phyloP scores from a whole-genome alignment of 2,888 invertebrate species.

The Oscheius sp. region DNA sequence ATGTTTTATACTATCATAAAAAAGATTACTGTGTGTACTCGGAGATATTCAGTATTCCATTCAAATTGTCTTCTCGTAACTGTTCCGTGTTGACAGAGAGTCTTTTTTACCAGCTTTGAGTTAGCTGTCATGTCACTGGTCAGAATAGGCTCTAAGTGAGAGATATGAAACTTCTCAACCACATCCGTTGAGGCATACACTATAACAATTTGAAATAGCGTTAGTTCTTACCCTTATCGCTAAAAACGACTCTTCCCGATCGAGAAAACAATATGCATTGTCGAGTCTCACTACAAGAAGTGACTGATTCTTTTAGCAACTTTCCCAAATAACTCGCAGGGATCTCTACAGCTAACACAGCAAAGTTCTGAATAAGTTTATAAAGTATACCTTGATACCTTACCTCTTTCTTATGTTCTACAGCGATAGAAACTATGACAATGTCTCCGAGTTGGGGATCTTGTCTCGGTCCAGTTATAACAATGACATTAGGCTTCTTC shows the following conservation, averaged over 20 bases:
- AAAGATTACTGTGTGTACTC: constrained; percentile 28
- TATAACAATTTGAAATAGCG: not conserved
- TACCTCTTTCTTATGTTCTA: constrained; percentile 9
- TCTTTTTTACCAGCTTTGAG: constrained; percentile 20
- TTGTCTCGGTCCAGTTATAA: constrained; percentile 23
- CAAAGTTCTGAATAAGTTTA: constrained; percentile 10
- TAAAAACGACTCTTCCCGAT: constrained; percentile 22
- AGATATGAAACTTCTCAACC: constrained; percentile 32
- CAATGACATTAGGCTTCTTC: constrained; percentile 1
- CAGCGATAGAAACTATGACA: constrained; percentile 21
- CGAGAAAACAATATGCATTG: constrained; percentile 31
- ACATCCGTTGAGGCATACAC: constrained; percentile 19
- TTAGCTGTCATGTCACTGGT: constrained; percentile 25
- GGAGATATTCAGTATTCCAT: constrained; percentile 27
- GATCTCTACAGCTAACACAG: constrained; percentile 25
- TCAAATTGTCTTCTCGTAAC: constrained; percentile 20
- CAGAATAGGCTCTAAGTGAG: constrained; percentile 31
- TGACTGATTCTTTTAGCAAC: constrained; percentile 5
- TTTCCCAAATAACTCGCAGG: constrained; percentile 15
- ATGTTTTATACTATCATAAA: not conserved
- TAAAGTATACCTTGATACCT: not conserved
- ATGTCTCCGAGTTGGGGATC: constrained; percentile 29
- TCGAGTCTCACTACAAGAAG: not conserved
- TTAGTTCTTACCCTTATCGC: constrained; percentile 14
- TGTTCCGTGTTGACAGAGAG: constrained; percentile 11